A percentile compares a stretch with the other conserved stretches of the same genome.
These are phyloP conservation scores for Drosophila trapezifrons DNA, from an alignment of 1,140 invertebrate genomes.

Conservation along the genomic window DNA sequence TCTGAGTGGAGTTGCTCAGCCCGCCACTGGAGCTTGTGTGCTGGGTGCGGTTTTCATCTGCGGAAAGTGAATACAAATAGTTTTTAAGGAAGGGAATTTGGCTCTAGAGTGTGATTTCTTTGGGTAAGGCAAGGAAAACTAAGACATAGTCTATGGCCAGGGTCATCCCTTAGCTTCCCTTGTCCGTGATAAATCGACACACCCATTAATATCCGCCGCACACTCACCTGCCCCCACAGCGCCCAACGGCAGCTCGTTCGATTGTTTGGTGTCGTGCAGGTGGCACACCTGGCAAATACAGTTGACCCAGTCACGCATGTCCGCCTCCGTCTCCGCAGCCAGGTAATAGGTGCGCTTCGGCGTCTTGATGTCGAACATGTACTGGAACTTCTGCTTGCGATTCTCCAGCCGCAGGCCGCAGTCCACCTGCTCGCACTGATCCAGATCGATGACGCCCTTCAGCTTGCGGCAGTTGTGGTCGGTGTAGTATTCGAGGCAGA, in stretches of 20 bases:
- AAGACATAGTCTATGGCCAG: too few species aligned
- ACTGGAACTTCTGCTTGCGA: conserved; percentile 91
- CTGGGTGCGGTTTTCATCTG: conserved; percentile 76
- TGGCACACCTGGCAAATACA: conserved; percentile 97
- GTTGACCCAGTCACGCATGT: conserved; percentile 98
- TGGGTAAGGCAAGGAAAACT: not conserved
- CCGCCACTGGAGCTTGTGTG: conserved; percentile 73
- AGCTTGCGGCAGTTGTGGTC: conserved; percentile 93
- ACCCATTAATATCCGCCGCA: too few species aligned
- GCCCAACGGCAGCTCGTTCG: conserved; percentile 66
- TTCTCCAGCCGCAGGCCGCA: conserved; percentile 93
- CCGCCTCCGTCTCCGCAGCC: conserved; percentile 94
- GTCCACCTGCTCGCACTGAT: conserved; percentile 97
- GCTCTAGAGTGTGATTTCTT: too few species aligned
- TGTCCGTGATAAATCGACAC: too few species aligned
- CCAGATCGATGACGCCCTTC: conserved; percentile 96
- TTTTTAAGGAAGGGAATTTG: too few species aligned
- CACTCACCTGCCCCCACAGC: conserved; percentile 57
- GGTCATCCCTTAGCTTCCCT: too few species aligned
- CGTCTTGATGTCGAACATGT: conserved; percentile 95
- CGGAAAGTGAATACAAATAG: not conserved
- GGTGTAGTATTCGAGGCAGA: conserved; percentile 96
- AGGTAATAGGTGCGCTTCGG: conserved; percentile 95
- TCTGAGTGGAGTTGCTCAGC: conserved; percentile 74
- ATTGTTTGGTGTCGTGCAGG: conserved; percentile 87